Conservation (phyloP, 2,113 vertebrate genomes). For the Eira barbara region DNA sequence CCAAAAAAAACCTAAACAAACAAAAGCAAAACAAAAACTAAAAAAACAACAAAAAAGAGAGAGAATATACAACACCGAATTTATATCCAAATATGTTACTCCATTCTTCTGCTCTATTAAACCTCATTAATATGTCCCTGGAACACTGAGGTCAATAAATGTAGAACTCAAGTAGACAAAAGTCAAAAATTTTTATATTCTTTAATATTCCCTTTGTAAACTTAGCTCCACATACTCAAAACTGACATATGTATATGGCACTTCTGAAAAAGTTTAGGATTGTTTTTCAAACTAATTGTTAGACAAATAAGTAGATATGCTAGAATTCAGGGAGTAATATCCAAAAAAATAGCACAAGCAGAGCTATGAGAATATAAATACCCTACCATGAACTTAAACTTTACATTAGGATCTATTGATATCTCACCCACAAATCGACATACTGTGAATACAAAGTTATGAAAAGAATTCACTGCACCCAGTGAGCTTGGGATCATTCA, state of each 20-base stretch:
- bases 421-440: neutral
- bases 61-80: neutral
- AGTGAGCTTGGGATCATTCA: neutral
- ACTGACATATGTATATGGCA: neutral
- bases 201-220: neutral
- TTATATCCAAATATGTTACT: neutral
- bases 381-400: neutral
- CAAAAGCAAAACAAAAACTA: neutral
- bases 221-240: neutral
- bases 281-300: conserved; percentile 19
- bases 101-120: neutral
- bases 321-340: neutral
- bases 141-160: neutral
- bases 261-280: neutral
- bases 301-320: neutral
- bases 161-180: neutral
- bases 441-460: neutral
- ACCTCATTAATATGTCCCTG: neutral
- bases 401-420: neutral
- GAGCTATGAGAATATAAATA: neutral
- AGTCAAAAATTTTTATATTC: neutral
- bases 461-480: neutral
- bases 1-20: neutral
- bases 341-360: neutral
- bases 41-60: neutral